These are phyloP conservation scores for Cyprinus carpio DNA, from an alignment of 2,113 vertebrate species.

Conservation along the genomic window DNA sequence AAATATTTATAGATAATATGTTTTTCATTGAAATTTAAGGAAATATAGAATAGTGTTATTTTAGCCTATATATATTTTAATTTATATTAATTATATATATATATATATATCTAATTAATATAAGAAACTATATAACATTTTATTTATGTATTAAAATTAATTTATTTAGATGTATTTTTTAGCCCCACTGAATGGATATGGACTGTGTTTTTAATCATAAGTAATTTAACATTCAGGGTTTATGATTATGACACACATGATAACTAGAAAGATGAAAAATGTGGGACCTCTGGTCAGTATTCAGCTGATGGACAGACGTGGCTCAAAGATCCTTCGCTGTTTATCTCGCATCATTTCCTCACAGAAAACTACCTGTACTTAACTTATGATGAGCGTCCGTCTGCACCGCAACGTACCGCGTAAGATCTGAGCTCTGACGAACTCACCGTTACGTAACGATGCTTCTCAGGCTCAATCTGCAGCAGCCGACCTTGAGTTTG, in stretches of 20 bases:
- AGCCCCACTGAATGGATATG: neutral
- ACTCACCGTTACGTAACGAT: conserved; percentile 6
- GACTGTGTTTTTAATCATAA: neutral
- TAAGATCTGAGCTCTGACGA: neutral
- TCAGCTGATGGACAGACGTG: neutral
- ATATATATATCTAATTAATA: no score
- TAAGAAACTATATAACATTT: no score
- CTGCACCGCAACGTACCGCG: neutral
- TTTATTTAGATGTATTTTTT: no score
- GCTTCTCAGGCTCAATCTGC: conserved; percentile 23
- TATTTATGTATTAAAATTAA: no score
- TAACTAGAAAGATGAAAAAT: neutral
- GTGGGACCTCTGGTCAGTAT: neutral
- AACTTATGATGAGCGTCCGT: no score
- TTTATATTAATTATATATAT: no score
- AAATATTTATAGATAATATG: no score
- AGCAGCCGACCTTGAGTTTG: conserved; percentile 23
- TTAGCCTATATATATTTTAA: no score
- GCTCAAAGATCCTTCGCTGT: no score
- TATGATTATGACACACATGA: neutral
- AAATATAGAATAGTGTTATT: no score
- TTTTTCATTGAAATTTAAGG: no score
- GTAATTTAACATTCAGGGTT: neutral
- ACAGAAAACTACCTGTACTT: no score
- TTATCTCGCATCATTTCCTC: neutral